These are phyloP conservation scores for Melanaphis sacchari DNA, from an alignment of 1,140 invertebrate genomes.

Conservation along the genomic window DNA sequence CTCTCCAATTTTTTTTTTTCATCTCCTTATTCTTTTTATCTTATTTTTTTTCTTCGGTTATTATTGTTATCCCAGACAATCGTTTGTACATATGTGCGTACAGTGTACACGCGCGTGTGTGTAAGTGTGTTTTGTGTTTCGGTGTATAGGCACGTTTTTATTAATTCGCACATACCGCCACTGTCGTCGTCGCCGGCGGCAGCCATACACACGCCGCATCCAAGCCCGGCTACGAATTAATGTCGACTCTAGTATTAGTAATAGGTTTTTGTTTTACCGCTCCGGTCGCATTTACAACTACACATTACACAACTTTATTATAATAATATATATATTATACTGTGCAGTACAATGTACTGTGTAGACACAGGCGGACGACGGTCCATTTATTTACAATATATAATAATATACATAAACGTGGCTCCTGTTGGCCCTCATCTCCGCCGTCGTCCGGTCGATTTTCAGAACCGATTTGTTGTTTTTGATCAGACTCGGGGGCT, in stretches of 20 bases:
- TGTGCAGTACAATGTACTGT: neutral
- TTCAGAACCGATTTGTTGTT: constrained; percentile 19
- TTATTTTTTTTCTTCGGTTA: neutral
- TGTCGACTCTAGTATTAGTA: neutral
- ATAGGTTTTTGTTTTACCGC: constrained; percentile 4
- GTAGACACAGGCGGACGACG: neutral
- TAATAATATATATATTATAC: neutral
- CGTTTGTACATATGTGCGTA: neutral
- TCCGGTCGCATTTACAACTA: constrained; percentile 17
- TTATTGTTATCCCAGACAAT: constrained; percentile 17
- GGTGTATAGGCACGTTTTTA: constrained; percentile 23
- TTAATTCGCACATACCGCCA: neutral
- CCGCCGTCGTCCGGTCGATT: neutral
- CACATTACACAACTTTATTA: neutral
- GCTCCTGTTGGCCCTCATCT: neutral
- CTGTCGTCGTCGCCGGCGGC: neutral
- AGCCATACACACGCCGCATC: neutral
- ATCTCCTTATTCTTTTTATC: neutral
- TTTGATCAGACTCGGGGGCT: neutral
- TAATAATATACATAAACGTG: neutral
- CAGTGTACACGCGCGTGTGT: no score
- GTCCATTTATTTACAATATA: constrained; percentile 28
- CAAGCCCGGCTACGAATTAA: neutral
- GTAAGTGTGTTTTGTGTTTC: neutral
- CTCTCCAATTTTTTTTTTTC: neutral